Percentiles rank a stretch among this genome's conserved stretches.
These are phyloP conservation scores for Furcifer pardalis DNA, from an alignment of 2,797 vertebrate species.

Conservation along the genomic window DNA sequence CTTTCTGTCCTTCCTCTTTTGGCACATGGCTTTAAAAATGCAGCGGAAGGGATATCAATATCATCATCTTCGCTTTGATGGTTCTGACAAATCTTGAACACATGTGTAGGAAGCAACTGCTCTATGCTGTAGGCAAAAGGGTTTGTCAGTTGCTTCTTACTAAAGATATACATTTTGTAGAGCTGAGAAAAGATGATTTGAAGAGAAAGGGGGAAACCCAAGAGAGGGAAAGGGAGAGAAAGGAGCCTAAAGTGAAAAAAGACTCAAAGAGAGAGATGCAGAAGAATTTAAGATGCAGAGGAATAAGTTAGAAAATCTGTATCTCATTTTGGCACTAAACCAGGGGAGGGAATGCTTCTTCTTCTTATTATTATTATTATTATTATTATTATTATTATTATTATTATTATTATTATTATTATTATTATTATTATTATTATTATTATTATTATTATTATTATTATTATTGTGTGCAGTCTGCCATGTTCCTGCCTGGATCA, in stretches of 20 bases:
- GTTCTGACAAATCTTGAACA: constrained; percentile 16
- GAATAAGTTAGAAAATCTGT: not conserved
- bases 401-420: too few relatives aligned
- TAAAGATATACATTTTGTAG: constrained; percentile 2
- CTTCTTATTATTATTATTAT: too few relatives aligned
- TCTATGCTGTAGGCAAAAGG: not conserved
- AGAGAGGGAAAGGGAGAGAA: not conserved
- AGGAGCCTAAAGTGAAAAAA: not conserved
- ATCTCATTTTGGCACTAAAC: not conserved
- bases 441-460: too few relatives aligned
- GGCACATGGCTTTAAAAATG: constrained; percentile 26
- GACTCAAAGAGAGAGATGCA: not conserved
- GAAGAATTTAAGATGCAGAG: not conserved
- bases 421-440: too few relatives aligned
- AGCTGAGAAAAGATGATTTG: not conserved
- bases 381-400: too few relatives aligned
- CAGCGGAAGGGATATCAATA: not conserved
- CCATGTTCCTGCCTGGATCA: not conserved
- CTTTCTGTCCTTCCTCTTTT: constrained; percentile 18
- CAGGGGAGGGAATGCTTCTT: too few relatives aligned
- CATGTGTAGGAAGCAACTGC: not conserved
- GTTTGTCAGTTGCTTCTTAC: not conserved
- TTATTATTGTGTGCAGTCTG: not conserved
- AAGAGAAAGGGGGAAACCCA: too few relatives aligned
- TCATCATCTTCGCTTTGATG: not conserved